Conservation (phyloP, 2,888 invertebrate species). For the Habrosyne pyritoides region DNA sequence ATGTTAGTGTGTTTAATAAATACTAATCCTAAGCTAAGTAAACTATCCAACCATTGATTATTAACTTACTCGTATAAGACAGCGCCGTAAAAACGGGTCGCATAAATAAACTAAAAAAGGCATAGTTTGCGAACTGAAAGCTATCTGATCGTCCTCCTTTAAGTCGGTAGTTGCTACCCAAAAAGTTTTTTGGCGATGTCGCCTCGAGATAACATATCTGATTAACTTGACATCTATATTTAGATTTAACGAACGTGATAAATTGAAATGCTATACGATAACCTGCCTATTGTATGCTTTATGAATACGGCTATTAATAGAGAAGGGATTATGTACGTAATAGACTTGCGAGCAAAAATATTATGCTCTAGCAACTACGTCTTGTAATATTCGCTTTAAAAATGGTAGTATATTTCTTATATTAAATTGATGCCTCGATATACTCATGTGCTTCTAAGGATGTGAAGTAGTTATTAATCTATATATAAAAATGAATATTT, state of each 20-base stretch:
- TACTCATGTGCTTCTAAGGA: too few species aligned
- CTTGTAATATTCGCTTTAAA: too few species aligned
- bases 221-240: constrained; percentile 66
- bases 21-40: neutral
- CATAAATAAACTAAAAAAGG: constrained; percentile 59
- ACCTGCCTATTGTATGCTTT: neutral
- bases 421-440: too few species aligned
- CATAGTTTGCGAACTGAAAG: constrained; percentile 67
- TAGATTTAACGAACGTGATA: constrained; percentile 27
- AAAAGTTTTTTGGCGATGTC: constrained; percentile 62
- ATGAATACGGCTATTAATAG: neutral
- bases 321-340: neutral
- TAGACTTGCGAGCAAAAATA: neutral
- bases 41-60: neutral
- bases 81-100: constrained; percentile 3
- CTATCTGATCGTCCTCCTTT: constrained; percentile 67
- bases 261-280: neutral
- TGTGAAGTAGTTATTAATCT: too few species aligned
- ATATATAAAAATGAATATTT: too few species aligned
- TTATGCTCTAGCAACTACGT: neutral
- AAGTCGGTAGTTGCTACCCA: constrained; percentile 45
- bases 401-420: too few species aligned
- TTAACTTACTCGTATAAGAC: neutral
- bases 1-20: too few species aligned
- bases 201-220: constrained; percentile 55